These are phyloP conservation scores for Cybosia mesomella DNA, from an alignment of 2,888 invertebrate genomes.

Conservation along the genomic window DNA sequence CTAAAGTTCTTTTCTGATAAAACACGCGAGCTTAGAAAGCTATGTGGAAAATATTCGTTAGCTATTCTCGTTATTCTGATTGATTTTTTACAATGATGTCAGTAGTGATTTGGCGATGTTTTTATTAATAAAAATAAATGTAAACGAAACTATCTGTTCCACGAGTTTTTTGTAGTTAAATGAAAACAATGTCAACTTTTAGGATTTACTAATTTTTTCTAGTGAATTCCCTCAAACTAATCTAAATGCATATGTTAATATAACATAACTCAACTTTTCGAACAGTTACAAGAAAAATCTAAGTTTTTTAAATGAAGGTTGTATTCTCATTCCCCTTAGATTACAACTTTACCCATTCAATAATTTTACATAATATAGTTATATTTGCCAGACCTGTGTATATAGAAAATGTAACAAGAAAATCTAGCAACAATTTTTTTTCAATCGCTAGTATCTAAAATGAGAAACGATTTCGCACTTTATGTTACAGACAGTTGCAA, in stretches of 20 bases:
- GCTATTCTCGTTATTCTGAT: constrained; percentile 6
- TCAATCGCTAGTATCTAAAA: neutral
- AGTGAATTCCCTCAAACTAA: neutral
- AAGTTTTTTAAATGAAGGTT: neutral
- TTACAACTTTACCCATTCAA: neutral
- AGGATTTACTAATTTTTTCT: neutral
- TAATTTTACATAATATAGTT: neutral
- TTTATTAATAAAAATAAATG: neutral
- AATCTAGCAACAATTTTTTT: neutral
- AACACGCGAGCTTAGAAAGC: constrained; percentile 46
- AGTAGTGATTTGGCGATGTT: neutral
- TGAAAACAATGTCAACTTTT: neutral
- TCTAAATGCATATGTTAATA: neutral
- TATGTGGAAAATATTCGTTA: constrained; percentile 21
- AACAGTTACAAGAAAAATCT: neutral
- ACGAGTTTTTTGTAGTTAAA: neutral
- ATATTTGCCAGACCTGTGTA: neutral
- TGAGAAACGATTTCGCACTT: neutral
- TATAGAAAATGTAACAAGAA: neutral
- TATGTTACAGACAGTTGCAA: neutral
- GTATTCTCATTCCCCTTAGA: neutral
- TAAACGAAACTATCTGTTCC: no score
- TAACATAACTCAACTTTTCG: neutral
- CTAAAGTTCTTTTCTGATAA: constrained; percentile 60
- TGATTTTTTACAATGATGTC: neutral